Evolutionary conservation across 1,140 invertebrate genomes (phyloP).

Genomic region (Meloidogyne exigua): DNA sequence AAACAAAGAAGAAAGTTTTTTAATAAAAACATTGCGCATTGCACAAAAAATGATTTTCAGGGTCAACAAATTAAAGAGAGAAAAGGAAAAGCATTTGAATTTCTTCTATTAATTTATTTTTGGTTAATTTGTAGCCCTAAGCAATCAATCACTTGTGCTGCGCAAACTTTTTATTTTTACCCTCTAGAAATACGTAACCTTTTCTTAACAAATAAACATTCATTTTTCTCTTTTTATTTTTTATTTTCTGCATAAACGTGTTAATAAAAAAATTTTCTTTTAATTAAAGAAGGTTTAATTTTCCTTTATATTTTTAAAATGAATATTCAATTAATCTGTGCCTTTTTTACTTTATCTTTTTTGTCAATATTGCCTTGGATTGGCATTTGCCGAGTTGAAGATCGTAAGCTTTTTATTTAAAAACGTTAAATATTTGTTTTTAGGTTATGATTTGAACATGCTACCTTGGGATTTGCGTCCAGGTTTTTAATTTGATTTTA

Average conservation of each 20-base stretch:
- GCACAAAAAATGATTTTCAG: background rate
- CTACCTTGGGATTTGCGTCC: slow-evolving; percentile 59
- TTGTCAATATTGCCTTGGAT: background rate
- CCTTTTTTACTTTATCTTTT: background rate
- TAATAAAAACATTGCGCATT: background rate
- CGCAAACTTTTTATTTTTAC: background rate
- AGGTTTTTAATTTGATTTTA: background rate
- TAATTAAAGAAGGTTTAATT: background rate
- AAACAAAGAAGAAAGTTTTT: background rate
- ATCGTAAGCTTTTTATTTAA: slow-evolving; percentile 29
- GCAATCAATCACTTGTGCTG: background rate
- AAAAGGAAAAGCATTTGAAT: background rate
- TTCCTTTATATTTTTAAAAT: background rate
- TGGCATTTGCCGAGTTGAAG: slow-evolving; percentile 17
- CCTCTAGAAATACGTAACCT: background rate
- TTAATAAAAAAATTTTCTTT: background rate
- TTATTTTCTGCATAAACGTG: background rate
- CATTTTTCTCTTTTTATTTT: background rate
- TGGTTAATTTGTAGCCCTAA: background rate
- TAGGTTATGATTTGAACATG: slow-evolving; percentile 57
- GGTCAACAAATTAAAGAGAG: background rate
- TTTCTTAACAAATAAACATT: background rate
- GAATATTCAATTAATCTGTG: background rate
- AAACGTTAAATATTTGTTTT: slow-evolving; percentile 15
- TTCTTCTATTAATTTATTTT: background rate